phyloP scores from a whole-genome alignment of 1,140 invertebrate species.

The Ladona fulva region DNA sequence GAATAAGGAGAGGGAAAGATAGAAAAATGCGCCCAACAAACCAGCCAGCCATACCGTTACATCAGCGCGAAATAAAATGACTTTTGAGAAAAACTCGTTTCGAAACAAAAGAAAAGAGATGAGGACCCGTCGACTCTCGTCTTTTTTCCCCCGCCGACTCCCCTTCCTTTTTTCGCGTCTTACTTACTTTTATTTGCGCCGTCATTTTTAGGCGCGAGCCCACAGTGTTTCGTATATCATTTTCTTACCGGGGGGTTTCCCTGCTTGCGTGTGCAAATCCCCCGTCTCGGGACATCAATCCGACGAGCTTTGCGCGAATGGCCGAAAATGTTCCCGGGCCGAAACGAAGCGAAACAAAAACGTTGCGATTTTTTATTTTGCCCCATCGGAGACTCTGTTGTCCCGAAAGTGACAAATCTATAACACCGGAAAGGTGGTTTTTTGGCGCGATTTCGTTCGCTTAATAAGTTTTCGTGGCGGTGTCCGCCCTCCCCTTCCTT shows the following conservation, averaged over 20 bases:
- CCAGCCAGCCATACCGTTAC: neutral
- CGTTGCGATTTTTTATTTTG: neutral
- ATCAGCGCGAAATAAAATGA: neutral
- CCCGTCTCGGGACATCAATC: neutral
- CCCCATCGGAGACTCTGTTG: neutral
- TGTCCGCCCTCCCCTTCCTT: too few relatives aligned
- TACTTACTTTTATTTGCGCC: neutral
- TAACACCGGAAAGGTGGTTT: neutral
- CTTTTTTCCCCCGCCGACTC: too few relatives aligned
- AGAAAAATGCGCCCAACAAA: neutral
- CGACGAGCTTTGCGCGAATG: neutral
- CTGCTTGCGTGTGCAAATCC: neutral
- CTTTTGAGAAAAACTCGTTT: neutral
- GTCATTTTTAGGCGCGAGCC: neutral
- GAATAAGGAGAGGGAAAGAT: neutral
- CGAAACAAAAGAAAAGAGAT: neutral
- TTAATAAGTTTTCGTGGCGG: too few relatives aligned
- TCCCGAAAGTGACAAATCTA: neutral
- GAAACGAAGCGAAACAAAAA: neutral
- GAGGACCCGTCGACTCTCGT: too few relatives aligned
- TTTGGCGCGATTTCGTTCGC: too few relatives aligned
- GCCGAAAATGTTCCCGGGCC: neutral
- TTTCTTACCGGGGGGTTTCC: neutral
- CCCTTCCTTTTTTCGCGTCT: neutral
- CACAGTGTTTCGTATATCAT: constrained; percentile 3